Base-by-base conservation (phyloP, 2,888 invertebrate species). In the Trichopoda pennipes region DNA sequence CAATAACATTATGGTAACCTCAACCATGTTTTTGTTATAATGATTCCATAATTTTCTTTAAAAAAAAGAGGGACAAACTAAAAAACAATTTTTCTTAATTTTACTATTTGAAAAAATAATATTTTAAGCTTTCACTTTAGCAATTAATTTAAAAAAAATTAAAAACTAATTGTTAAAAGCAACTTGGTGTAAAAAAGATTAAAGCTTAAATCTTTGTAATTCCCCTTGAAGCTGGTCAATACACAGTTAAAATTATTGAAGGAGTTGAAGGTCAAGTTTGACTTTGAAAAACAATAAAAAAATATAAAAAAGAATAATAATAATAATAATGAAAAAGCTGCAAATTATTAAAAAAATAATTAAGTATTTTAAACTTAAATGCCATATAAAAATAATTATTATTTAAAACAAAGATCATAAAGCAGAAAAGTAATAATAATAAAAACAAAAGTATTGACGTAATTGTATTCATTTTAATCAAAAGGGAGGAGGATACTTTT, bases 401-500 rank as follows among this genome's bases (percentile, higher is more conserved):
- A 44, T 49, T 49, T 49, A 35, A 8, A 60, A 42, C 16, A 35
- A 53, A 49, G 28, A 28, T 28, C 28, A 28, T 28, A 28, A 28
- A 28, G n/a, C 53, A 21, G 17, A 58, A 56, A 53, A 56, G 42
- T 28, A 17, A 19, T 32, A 68, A 63, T 32, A 66, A 75, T 44
- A 75, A 69, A 66, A 61, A 70, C 55, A 72, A 78, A 66, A 32
- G 16, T 19, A 58, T 66, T 72, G 72, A 78, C 78, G 72, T 53
- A 78, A 17, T 72, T 53, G 44, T n/a, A 64, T 66, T 32, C 28
- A 42, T 66, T 66, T 56, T 47, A 61, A 51, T 23, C 1, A 51
- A 51, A 51, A 21, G 12, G 28, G 28, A 28, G n/a, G 21, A 32
- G 12, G 16, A 55, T 17, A n/a, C 12, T 53, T 23, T 42, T 60